Conservation (phyloP, 2,113 vertebrate species). For the Diphyllodes magnificus region DNA sequence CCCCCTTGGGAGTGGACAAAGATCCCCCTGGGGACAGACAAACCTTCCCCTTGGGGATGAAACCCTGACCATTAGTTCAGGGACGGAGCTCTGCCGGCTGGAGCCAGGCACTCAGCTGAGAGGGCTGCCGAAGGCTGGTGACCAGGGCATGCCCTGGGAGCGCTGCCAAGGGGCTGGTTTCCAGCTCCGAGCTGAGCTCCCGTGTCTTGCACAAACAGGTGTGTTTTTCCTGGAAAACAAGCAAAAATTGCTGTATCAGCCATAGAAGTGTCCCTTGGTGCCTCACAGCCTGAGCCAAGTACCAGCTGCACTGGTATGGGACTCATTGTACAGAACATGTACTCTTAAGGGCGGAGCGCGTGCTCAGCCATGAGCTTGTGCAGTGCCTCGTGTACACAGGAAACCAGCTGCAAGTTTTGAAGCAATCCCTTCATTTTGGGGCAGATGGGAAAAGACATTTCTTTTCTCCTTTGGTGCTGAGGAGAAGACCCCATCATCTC, state of each 20-base stretch:
- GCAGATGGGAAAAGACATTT: background rate
- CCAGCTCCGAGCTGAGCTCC: background rate
- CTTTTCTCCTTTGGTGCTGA: accelerated
- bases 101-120: background rate
- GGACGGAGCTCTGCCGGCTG: background rate
- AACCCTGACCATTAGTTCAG: accelerated
- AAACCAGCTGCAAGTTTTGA: background rate
- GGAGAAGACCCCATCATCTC: too few species aligned
- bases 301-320: accelerated
- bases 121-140: background rate
- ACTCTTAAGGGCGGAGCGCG: accelerated
- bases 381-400: background rate
- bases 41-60: accelerated
- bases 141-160: accelerated
- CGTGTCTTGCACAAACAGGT: accelerated
- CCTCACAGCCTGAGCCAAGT: background rate
- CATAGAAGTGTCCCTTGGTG: accelerated
- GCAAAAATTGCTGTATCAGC: background rate
- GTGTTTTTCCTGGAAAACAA: background rate
- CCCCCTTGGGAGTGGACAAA: background rate
- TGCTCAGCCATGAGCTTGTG: background rate
- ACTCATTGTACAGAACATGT: accelerated
- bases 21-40: background rate
- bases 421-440: background rate
- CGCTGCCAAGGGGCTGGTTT: accelerated